Percentiles rank a stretch among this genome's conserved stretches.
Conservation (phyloP, 2,797 vertebrate species). For the Brachyalestes nurse region DNA sequence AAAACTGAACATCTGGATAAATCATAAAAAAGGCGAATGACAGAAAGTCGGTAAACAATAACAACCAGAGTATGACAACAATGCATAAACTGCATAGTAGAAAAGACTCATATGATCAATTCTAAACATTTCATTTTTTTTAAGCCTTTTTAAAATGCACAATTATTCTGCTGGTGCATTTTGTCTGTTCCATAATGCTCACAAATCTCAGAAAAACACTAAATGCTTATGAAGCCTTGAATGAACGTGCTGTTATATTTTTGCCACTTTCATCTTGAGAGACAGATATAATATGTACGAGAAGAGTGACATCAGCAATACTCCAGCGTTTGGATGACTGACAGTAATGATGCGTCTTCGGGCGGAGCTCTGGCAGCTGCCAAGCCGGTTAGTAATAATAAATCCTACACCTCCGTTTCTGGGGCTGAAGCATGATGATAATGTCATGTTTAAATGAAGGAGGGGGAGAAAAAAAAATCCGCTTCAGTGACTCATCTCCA, state of each 20-base stretch:
- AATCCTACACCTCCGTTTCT: conserved; percentile 6
- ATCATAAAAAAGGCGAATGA: too few relatives aligned
- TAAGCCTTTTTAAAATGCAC: too few relatives aligned
- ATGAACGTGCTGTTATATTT: not conserved
- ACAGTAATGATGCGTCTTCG: conserved; percentile 13
- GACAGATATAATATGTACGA: not conserved
- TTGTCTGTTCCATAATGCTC: too few relatives aligned
- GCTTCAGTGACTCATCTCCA: not conserved
- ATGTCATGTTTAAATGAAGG: conserved; percentile 1
- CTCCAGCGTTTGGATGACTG: not conserved
- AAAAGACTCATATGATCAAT: too few relatives aligned
- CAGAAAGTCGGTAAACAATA: too few relatives aligned
- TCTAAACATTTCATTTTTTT: too few relatives aligned
- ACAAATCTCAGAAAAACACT: too few relatives aligned
- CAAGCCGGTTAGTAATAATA: not conserved
- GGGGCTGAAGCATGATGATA: not conserved
- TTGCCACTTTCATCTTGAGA: conserved; percentile 50
- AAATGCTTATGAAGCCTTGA: not conserved
- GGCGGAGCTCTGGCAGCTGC: not conserved
- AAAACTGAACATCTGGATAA: too few relatives aligned
- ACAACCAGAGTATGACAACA: too few relatives aligned
- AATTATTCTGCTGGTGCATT: too few relatives aligned
- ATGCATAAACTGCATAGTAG: too few relatives aligned
- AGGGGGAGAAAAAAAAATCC: not conserved
- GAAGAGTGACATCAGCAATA: not conserved